Percentiles rank a stretch among this genome's conserved stretches.
phyloP scores from a whole-genome alignment of 2,113 vertebrate genomes.

The Plecotus auritus region DNA sequence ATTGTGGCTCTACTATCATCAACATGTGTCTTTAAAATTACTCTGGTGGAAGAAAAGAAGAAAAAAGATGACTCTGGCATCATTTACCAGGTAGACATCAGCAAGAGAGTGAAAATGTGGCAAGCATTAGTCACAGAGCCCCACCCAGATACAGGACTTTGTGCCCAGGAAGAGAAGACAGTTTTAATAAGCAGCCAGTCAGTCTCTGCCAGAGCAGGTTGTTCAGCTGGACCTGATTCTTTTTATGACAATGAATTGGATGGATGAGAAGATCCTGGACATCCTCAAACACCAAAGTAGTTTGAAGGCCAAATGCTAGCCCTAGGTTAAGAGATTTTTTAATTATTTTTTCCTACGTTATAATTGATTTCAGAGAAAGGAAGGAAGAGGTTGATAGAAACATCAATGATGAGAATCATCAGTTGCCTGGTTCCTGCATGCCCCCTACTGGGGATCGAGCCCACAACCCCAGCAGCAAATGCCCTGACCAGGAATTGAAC shows the following conservation, averaged over 20 bases:
- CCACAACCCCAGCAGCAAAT: too few relatives aligned
- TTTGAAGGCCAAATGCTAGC: neutral
- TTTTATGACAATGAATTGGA: neutral
- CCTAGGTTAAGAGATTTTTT: neutral
- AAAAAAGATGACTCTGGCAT: neutral
- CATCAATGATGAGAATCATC: too few relatives aligned
- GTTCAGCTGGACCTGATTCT: neutral
- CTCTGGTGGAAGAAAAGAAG: neutral
- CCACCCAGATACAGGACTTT: neutral
- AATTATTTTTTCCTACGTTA: too few relatives aligned
- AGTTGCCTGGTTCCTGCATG: too few relatives aligned
- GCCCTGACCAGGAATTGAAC: too few relatives aligned
- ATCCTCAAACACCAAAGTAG: neutral
- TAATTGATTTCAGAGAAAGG: too few relatives aligned
- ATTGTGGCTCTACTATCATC: neutral
- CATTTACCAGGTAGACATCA: neutral
- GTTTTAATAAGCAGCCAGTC: neutral
- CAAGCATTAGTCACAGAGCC: neutral
- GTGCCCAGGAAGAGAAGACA: neutral
- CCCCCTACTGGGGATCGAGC: too few relatives aligned
- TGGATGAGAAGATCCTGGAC: neutral
- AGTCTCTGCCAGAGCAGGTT: neutral
- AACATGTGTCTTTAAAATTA: neutral
- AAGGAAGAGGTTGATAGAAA: too few relatives aligned
- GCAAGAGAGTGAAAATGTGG: neutral